Base-by-base conservation (phyloP, 2,113 vertebrate genomes). In the Columbina picui region DNA sequence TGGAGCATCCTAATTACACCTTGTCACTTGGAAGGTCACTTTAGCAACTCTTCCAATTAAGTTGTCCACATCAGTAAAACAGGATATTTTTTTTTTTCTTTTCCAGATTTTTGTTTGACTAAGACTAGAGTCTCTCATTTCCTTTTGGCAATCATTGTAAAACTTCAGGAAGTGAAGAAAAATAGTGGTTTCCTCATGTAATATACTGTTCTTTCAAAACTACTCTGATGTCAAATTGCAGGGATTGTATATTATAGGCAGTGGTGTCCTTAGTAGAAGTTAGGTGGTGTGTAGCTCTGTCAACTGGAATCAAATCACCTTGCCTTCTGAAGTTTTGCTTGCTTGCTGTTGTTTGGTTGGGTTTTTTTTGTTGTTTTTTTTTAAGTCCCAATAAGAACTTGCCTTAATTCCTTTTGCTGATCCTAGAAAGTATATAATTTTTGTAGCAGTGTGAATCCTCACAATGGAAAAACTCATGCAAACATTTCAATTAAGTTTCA, bases 11-110 rank as follows among this genome's bases (percentile, higher is more conserved):
- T 91, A 83, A 80, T 92, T 89, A 53, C 26, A 55, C 73, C 49
- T 81, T 30, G 75, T 94, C 53, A 52, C 52, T 84, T 68, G 38
- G 41, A 94, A 90, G 92, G 90, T 94, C 87, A 84, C 63, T 90
- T 84, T 9, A 71, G 41, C 56, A 87, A 15, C 57, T 78, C 68
- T 79, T 61, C n/a, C 69, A 76, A 36, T 95, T 75, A 84, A 94
- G n/a, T 70, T 88, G 43, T 68, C 79, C 75, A 4, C n/a, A 39
- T 77, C 34, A 57, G 43, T 60, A 76, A 69, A 96, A 61, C 10
- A 55, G 23, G 32, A 1, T 27, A 14, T 27, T 25, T 29, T 71
- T 36, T 53, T 39, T 29, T 21, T 3, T 4, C 1, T 45, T 45
- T 34, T 3, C 30, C 11, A 4, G 12, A 12, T 69, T 85, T 65